Evolutionary conservation across 2,797 vertebrate genomes (phyloP), one percentile per base, ranked within the genome.

Genomic region (Poecilia picta): DNA sequence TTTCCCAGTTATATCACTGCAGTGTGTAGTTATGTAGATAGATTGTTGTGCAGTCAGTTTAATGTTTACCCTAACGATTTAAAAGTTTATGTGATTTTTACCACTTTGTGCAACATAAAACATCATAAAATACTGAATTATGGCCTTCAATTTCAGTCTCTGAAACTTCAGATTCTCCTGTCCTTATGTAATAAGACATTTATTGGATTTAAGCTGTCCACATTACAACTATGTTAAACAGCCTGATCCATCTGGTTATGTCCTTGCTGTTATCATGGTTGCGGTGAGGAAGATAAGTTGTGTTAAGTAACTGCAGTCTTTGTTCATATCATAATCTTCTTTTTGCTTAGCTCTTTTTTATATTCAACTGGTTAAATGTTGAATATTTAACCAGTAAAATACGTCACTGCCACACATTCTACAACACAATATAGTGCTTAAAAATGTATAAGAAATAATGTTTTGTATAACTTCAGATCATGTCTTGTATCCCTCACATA

Each of bases 1-100:
- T 78, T 43, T 75, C 49, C 82, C 72, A 77, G 78, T 90, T 72
- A 72, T 47, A 77, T 72, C 73, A 43, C 43, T 62, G 6, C n/a
- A 53, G 20, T 23, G 51, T 53, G 51, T 53, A 10, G 8, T 25
- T 10, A 8, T 51, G 49, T 8, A 8, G 7, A 23, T 8, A 25
- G 51, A 53, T 53, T 53, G 8, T 10, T 53, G 25, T 55, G 53
- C 12, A 80, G 74, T 16, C 12, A n/a, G 68, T n/a, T 71, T 43
- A 45, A 71, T 45, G 41, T 39, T 49, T 59, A 74, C 4, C 41
- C 20, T 2, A 45, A 68, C 8, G 0, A 41, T 41, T 72, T 62
- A n/a, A 47, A 75, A 66, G 47, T 72, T 8, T 43, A n/a, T 70
- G 23, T n/a, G 7, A 45, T 45, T 15, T 45, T n/a, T 71, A 8